A percentile compares a stretch with the other conserved stretches of the same genome.
These are phyloP conservation scores for Hirundo rustica DNA, from an alignment of 2,797 vertebrate genomes.

Conservation along the genomic window DNA sequence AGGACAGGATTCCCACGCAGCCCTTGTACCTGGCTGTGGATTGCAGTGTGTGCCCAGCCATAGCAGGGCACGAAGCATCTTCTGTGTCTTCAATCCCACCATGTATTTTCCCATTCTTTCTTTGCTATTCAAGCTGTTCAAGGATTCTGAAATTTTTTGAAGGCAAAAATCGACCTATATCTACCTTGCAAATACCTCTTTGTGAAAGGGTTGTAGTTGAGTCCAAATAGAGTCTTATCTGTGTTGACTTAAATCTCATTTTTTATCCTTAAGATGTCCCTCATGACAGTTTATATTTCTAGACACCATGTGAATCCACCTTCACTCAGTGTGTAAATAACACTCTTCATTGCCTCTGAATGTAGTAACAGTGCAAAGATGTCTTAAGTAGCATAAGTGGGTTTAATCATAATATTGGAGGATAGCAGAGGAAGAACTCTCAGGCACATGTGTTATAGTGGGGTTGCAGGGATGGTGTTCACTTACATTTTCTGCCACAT, in stretches of 20 bases:
- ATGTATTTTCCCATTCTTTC: background rate
- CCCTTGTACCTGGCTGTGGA: background rate
- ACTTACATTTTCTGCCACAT: background rate
- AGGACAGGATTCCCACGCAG: accelerated
- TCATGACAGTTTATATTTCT: background rate
- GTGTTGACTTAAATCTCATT: background rate
- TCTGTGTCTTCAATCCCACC: background rate
- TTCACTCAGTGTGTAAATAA: background rate
- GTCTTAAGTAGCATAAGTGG: constrained; percentile 8
- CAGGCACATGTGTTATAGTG: background rate
- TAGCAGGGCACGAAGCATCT: background rate
- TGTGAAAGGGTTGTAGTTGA: background rate
- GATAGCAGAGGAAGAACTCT: background rate
- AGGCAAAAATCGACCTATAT: background rate
- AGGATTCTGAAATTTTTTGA: background rate
- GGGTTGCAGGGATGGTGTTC: background rate
- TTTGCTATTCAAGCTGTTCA: background rate
- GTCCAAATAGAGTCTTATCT: background rate
- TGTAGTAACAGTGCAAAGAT: background rate
- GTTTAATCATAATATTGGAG: constrained; percentile 4
- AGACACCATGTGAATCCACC: background rate
- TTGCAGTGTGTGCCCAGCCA: background rate
- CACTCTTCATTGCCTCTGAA: background rate
- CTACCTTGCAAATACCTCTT: background rate
- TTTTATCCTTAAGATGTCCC: background rate